Conservation (phyloP, 2,113 vertebrate species). For the Poeciliopsis occidentalis region DNA sequence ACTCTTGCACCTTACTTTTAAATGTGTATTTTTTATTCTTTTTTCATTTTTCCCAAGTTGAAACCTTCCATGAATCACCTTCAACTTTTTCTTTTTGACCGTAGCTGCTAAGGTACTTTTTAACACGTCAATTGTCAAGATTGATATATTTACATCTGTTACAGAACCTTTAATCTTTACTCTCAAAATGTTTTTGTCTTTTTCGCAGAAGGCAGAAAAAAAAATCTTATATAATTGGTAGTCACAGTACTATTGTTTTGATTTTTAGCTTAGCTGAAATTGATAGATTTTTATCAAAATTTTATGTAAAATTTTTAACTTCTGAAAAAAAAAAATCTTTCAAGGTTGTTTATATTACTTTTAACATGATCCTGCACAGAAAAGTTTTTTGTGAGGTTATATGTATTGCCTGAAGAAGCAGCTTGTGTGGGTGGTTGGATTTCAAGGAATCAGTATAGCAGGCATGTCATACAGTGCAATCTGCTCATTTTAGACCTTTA, state of each 20-base stretch:
- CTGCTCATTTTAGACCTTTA: not conserved
- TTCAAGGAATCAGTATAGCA: not conserved
- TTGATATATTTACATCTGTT: conserved; percentile 18
- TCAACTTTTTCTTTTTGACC: not conserved
- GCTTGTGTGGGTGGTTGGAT: conserved; percentile 3
- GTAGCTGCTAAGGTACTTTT: no score
- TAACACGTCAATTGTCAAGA: not conserved
- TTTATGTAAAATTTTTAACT: no score
- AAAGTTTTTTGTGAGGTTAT: not conserved
- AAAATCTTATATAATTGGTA: no score
- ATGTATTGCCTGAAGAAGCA: not conserved
- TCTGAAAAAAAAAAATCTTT: not conserved
- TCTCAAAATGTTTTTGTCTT: not conserved
- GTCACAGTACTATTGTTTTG: no score
- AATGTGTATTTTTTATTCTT: no score
- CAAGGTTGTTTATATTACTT: not conserved
- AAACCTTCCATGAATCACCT: not conserved
- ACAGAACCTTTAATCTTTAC: not conserved
- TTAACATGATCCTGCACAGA: not conserved
- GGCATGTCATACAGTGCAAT: not conserved
- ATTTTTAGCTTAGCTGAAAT: not conserved
- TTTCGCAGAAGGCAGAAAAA: not conserved
- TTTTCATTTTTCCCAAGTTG: not conserved
- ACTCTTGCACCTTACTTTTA: not conserved
- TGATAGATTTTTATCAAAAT: not conserved